Evolutionary conservation across 2,113 vertebrate genomes (phyloP).

Genomic region (Chaetura pelagica): DNA sequence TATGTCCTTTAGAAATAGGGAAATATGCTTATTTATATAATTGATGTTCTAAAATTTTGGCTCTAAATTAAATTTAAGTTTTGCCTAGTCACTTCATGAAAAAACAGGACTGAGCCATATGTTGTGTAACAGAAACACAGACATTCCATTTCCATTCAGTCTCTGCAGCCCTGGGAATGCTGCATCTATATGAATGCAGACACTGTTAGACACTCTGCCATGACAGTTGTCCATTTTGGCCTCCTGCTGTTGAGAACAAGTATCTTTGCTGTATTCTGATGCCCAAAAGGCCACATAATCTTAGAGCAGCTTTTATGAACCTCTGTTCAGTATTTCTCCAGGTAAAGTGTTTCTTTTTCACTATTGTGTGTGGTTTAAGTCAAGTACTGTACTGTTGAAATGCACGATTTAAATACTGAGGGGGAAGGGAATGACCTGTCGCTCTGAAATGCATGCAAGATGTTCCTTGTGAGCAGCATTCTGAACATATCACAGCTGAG

Average conservation of each 20-base stretch:
- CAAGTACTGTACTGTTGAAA: neutral
- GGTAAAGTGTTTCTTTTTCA: neutral
- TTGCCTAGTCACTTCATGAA: neutral
- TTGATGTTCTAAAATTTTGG: neutral
- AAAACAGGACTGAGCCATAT: neutral
- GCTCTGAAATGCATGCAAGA: conserved; percentile 27
- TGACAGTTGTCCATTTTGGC: neutral
- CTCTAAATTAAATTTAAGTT: neutral
- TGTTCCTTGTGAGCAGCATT: conserved; percentile 34
- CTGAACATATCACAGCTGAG: conserved; percentile 31
- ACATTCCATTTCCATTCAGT: neutral
- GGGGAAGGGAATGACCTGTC: neutral
- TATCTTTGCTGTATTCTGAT: neutral
- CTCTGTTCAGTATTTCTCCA: neutral
- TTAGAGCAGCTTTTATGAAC: neutral
- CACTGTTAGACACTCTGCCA: fast-evolving
- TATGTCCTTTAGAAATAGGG: neutral
- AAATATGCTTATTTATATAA: conserved; percentile 21
- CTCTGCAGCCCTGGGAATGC: neutral
- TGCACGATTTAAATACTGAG: neutral
- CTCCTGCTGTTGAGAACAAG: neutral
- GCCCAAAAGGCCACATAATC: neutral
- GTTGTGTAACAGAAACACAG: neutral
- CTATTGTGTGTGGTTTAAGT: neutral
- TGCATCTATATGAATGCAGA: neutral